These are phyloP conservation scores for Pangasius mekongensis DNA, from an alignment of 2,797 vertebrate species.

Conservation along the genomic window DNA sequence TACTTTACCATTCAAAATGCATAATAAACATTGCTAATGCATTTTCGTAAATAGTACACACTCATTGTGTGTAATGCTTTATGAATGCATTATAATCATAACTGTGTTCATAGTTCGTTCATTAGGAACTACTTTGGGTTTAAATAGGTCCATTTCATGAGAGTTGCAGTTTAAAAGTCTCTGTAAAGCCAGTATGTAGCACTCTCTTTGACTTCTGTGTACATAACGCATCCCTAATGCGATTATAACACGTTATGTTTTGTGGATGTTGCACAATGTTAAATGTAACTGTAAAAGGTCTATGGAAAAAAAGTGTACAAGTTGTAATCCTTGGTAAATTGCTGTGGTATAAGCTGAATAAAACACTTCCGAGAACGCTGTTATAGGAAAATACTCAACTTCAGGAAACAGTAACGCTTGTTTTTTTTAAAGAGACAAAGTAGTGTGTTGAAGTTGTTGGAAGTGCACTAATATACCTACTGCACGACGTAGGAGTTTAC, in stretches of 20 bases:
- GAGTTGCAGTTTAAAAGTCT: background rate
- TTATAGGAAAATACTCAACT: background rate
- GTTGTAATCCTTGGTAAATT: background rate
- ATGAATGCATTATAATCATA: no score
- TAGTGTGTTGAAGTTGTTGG: background rate
- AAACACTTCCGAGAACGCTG: background rate
- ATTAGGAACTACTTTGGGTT: no score
- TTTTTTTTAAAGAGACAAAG: background rate
- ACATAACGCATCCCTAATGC: background rate
- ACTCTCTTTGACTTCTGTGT: background rate
- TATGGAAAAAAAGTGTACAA: background rate
- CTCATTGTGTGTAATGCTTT: no score
- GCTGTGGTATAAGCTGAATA: background rate
- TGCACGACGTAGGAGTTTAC: conserved; percentile 26
- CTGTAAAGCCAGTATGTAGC: background rate
- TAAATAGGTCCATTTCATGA: no score
- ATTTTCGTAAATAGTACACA: no score
- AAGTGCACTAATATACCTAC: background rate
- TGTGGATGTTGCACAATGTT: background rate
- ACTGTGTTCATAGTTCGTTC: no score
- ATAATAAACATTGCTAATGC: no score
- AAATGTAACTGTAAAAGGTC: background rate
- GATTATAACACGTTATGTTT: background rate
- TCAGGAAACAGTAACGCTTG: background rate
- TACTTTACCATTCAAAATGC: no score